Evolutionary conservation across 1,140 invertebrate genomes (phyloP).

Genomic region (Latrodectus geometricus): DNA sequence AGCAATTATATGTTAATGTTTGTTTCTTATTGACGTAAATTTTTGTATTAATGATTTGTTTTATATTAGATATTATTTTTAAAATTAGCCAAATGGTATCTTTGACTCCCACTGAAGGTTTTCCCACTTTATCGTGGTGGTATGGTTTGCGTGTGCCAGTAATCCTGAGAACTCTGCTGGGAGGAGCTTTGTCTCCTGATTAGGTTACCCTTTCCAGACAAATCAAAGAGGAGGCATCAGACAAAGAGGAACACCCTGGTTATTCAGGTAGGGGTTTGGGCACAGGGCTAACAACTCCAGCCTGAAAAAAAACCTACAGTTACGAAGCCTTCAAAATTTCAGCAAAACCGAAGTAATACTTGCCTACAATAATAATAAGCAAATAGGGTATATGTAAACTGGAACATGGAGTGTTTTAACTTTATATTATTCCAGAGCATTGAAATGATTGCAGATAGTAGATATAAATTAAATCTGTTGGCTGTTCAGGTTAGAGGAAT

Average conservation of each 20-base stretch:
- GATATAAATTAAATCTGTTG: conserved; percentile 1
- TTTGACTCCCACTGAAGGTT: too few relatives aligned
- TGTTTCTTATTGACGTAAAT: too few relatives aligned
- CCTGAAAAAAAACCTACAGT: neutral
- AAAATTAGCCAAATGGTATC: too few relatives aligned
- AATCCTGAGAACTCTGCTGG: too few relatives aligned
- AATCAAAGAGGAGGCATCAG: too few relatives aligned
- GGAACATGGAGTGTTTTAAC: neutral
- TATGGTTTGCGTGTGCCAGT: too few relatives aligned
- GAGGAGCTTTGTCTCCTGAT: too few relatives aligned
- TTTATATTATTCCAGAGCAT: neutral
- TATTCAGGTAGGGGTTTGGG: neutral
- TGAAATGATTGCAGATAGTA: neutral
- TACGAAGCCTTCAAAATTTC: neutral
- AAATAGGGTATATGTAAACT: neutral
- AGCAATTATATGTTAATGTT: too few relatives aligned
- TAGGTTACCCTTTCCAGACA: too few relatives aligned
- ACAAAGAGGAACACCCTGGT: neutral
- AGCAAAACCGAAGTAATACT: neutral
- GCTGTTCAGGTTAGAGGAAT: neutral
- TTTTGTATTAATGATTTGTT: too few relatives aligned
- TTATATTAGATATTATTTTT: too few relatives aligned
- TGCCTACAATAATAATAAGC: neutral
- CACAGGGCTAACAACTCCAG: neutral
- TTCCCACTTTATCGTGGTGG: too few relatives aligned